These are phyloP conservation scores for Hemibagrus guttatus DNA, from an alignment of 2,797 vertebrate genomes.

Conservation along the genomic window DNA sequence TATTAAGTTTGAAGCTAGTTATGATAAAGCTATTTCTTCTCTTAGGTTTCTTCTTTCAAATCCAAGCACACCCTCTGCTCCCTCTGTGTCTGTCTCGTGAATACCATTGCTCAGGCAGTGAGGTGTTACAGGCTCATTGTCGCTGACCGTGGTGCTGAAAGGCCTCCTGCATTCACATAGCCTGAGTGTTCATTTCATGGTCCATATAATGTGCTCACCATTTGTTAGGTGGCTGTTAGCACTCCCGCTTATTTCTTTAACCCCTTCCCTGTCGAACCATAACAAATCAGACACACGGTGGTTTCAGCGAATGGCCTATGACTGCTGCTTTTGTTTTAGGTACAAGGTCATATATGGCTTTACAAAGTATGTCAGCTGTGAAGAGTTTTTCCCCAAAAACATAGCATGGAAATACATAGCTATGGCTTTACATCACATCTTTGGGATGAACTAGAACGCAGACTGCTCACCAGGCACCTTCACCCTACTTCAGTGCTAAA, in stretches of 20 bases:
- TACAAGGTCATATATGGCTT: constrained; percentile 49
- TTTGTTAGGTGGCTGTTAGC: constrained; percentile 83
- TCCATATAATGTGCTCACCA: constrained; percentile 82
- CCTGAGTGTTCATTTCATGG: constrained; percentile 86
- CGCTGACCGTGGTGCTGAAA: constrained; percentile 83
- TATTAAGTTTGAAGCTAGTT: constrained; percentile 38
- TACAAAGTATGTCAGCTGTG: not conserved
- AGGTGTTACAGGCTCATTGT: constrained; percentile 83
- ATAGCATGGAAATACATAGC: constrained; percentile 39
- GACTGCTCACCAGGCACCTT: not conserved
- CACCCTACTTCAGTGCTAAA: not conserved
- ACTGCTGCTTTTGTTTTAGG: constrained; percentile 66
- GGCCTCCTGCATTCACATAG: constrained; percentile 80
- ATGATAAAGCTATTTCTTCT: constrained; percentile 44
- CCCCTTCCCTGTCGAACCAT: constrained; percentile 80
- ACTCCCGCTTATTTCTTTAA: constrained; percentile 80
- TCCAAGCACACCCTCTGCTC: constrained; percentile 43
- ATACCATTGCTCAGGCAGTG: constrained; percentile 80
- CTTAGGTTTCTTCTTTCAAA: constrained; percentile 43
- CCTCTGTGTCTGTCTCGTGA: constrained; percentile 63
- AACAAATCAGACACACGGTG: constrained; percentile 80
- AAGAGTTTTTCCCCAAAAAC: not conserved
- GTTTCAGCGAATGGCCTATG: constrained; percentile 67
- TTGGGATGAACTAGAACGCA: not conserved
- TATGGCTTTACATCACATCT: constrained; percentile 16